Evolutionary conservation across 2,797 vertebrate species (phyloP), one percentile per base, ranked within the genome.

Genomic region (Peromyscus nudipes): DNA sequence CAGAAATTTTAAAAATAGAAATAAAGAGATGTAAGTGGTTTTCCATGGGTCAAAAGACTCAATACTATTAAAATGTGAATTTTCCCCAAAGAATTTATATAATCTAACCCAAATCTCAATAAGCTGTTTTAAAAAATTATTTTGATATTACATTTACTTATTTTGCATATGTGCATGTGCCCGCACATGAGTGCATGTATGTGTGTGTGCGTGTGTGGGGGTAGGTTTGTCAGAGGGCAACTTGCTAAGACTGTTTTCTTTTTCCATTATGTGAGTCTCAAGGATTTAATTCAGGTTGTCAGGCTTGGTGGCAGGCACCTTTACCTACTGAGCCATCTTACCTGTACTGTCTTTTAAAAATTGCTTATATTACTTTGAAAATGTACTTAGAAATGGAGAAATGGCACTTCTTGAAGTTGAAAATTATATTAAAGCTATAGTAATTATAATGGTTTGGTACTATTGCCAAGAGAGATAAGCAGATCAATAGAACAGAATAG

Each of bases 1-100:
- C 3, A 89, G 55, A 43, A 89, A 27, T 76, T 64, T 89, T 16
- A 76, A 76, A 89, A 88, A 75, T 60, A 62, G 19, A 76, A 25
- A 34, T 34, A 34, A 40, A 19, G n/a, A 31, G 16, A 40, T 55
- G n/a, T 71, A 71, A 34, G 8, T 55, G 52, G 5, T 16, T 52
- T 19, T 71, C 1, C 31, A 52, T 37, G 21, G 7, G 21, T 37
- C 46, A 29, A 57, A 71, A 37, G 67, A 73, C 16, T 40, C 27
- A 55, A 4, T 31, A 60, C 52, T 73, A 13, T 57, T 73, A 73
- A 43, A 71, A 55, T 57, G 34, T 73, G 52, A 73, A 37, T 57
- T 31, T 37, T 14, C 19, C 55, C 25, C 52, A 75, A 75, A 60
- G 37, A 76, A 88, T 40, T 40, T 3, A 29, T 62, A 27, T 7